Percentiles rank a stretch among this genome's conserved stretches.
Conservation (phyloP, 2,113 vertebrate genomes). For the Polypterus senegalus region DNA sequence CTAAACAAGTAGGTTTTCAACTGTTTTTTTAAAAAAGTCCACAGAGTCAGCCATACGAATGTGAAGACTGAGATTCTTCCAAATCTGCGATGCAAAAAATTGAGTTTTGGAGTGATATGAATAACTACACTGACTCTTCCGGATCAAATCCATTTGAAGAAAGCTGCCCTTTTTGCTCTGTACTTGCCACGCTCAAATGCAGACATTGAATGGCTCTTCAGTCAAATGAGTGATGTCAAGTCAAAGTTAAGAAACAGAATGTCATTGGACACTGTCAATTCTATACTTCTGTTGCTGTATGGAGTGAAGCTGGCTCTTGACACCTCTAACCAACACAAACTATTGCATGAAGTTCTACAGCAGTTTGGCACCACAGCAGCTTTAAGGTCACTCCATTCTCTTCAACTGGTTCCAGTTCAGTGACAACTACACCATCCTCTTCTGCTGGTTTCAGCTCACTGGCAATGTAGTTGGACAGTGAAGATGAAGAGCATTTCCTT, state of each 20-base stretch:
- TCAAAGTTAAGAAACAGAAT: constrained; percentile 16
- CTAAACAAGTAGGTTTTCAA: too few species aligned
- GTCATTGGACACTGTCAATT: constrained; percentile 16
- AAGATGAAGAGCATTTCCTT: too few species aligned
- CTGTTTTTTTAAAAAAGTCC: too few species aligned
- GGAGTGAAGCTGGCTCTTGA: constrained; percentile 16
- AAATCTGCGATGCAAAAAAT: too few species aligned
- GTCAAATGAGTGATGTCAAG: constrained; percentile 17
- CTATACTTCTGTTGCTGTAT: constrained; percentile 13
- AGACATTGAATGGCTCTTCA: constrained; percentile 10
- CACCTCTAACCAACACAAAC: constrained; percentile 12
- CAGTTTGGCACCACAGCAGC: background rate
- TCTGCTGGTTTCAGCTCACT: too few species aligned
- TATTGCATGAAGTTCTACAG: constrained; percentile 8
- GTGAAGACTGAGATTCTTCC: too few species aligned
- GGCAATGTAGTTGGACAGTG: too few species aligned
- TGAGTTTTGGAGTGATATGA: constrained; percentile 3
- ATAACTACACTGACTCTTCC: constrained; percentile 2
- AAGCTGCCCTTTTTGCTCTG: background rate
- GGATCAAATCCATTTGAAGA: constrained; percentile 2
- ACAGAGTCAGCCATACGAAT: too few species aligned
- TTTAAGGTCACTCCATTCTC: constrained; percentile 13
- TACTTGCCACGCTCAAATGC: constrained; percentile 7
- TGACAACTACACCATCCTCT: background rate
- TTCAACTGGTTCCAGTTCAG: constrained; percentile 4